A percentile compares a stretch with the other conserved stretches of the same genome.
These are phyloP conservation scores for Andrena trimmerana DNA, from an alignment of 2,888 invertebrate genomes.

Conservation along the genomic window DNA sequence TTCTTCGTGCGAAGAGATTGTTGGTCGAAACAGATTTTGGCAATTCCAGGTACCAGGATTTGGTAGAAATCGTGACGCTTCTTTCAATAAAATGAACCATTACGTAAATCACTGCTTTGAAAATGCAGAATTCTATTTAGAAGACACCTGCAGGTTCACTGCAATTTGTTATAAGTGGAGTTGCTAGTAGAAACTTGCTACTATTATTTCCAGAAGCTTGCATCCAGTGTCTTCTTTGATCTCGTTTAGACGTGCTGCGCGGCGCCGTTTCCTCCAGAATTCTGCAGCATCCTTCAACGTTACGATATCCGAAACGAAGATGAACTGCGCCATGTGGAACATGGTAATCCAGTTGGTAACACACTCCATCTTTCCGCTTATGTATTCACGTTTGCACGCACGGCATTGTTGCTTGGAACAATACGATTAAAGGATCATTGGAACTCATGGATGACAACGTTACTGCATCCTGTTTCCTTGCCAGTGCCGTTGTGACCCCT, in stretches of 20 bases:
- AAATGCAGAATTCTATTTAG: too few relatives aligned
- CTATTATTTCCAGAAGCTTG: neutral
- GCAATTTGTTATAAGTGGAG: neutral
- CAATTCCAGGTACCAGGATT: too few relatives aligned
- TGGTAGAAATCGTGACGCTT: neutral
- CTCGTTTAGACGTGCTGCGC: conserved; percentile 20
- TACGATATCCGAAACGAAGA: conserved; percentile 65
- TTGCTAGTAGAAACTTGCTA: neutral
- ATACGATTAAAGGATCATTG: conserved; percentile 60
- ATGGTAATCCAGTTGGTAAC: conserved; percentile 74
- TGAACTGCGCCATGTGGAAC: conserved; percentile 67
- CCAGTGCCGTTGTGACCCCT: neutral
- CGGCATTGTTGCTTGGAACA: conserved; percentile 30
- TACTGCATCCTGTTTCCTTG: neutral
- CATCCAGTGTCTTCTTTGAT: conserved; percentile 9
- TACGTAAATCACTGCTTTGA: too few relatives aligned
- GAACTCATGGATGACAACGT: conserved; percentile 54
- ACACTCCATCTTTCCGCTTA: conserved; percentile 67
- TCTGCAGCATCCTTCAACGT: conserved; percentile 34
- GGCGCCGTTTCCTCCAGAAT: conserved; percentile 25
- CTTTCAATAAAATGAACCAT: neutral
- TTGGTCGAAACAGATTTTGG: conserved; percentile 15
- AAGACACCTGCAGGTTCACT: too few relatives aligned
- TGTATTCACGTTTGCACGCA: conserved; percentile 39
- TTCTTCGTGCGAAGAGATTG: neutral